Evolutionary conservation across 2,888 invertebrate species (phyloP), one percentile per base, ranked within the genome.

Genomic region (Ernsta delagoae): DNA sequence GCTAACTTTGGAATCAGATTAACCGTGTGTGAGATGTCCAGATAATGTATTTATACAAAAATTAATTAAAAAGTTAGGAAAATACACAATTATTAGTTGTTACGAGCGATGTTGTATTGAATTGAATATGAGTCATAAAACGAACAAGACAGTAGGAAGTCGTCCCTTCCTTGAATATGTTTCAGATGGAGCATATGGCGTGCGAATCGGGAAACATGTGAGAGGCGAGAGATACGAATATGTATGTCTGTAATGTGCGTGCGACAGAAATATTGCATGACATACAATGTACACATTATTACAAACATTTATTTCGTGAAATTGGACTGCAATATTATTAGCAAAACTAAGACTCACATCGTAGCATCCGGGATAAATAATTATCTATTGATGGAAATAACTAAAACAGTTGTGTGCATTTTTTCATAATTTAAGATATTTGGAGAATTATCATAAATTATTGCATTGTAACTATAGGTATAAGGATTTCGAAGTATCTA

Each of bases 121-220:
- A 53, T 59, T n/a, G n/a, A n/a, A n/a, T 11, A 31, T 60, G 54
- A 54, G 60, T 34, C 59, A 60, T 43, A 53, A 43, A 56, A 36
- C 16, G 34, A 60, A 54, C 36, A 41, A 43, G 54, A 48, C 7
- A 39, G 65, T 24, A 65, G 65, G 59, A 67, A 67, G 60, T 60
- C 53, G 54, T 67, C 53, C 54, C 60, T 67, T 67, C 66, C 66
- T 67, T 54, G 54, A 60, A 57, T 57, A 45, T 59, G 59, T 54
- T 50, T n/a, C 60, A 60, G 53, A 59, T 54, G 43, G 53, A 67
- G 34, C 66, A 67, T 60, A 54, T 67, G 60, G 66, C 53, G 34
- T 59, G 66, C 66, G 59, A 59, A 66, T 66, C 36, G 39, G 39
- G 66, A 66, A 39, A 48, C 59, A 66, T 54, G 53, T 66, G 65